Evolutionary conservation across 2,113 vertebrate genomes (phyloP).

Genomic region (Ceratotherium simum): DNA sequence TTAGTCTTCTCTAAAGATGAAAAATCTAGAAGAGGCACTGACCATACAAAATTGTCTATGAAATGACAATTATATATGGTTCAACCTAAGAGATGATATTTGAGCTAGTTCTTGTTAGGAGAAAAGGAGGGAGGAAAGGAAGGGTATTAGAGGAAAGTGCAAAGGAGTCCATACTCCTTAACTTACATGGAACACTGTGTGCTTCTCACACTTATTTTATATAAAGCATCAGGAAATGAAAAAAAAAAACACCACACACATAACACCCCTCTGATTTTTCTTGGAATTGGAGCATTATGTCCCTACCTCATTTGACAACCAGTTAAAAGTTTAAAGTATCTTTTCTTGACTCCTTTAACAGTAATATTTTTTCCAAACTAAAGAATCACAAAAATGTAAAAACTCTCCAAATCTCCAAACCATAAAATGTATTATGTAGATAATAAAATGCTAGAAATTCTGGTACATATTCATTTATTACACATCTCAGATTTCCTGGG

Average conservation of each 20-base stretch:
- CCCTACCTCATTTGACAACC: not conserved
- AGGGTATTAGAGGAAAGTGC: not conserved
- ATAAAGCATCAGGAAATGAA: conserved; percentile 26
- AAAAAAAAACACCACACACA: not conserved
- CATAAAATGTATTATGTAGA: not conserved
- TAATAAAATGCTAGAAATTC: conserved; percentile 22
- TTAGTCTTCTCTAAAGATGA: not conserved
- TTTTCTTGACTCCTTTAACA: not conserved
- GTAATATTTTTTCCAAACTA: conserved; percentile 44
- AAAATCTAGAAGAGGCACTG: not conserved
- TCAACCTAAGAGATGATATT: not conserved
- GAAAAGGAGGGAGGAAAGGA: not conserved
- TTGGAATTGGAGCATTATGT: not conserved
- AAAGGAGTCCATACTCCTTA: not conserved
- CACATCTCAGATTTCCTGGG: not conserved
- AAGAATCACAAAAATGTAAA: conserved; percentile 37
- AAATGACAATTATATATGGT: not conserved
- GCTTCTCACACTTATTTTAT: not conserved
- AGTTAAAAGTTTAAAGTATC: not conserved
- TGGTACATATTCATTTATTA: not conserved
- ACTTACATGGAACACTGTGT: not conserved
- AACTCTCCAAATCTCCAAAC: not conserved
- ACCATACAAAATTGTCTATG: not conserved
- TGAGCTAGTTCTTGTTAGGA: not conserved
- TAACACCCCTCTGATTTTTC: not conserved